Base-by-base conservation (phyloP, 1,140 invertebrate genomes). In the Cyclargus thomasi region DNA sequence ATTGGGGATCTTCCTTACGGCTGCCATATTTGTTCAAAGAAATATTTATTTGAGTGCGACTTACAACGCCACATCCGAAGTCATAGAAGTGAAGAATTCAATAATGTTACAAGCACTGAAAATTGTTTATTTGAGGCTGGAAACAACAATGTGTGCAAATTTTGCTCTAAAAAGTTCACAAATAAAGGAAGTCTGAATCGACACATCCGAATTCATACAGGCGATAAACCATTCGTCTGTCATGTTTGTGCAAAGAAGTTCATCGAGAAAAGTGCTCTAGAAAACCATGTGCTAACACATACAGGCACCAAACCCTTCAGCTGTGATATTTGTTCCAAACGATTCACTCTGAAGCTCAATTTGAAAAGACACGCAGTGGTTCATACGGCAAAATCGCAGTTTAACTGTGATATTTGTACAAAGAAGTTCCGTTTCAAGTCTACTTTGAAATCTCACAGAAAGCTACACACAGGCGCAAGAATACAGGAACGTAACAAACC, bases 271-370 rank as follows among this genome's bases (percentile, higher is more conserved):
- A 22, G 39, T 8, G 22, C 18, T 65, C 53, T 65, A 65, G 22
- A 55, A 0, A 53, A 14, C 16, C 64, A 65, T 17, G 10, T 22
- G 22, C 14, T 53, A 8, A 55, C 47, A 6, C 64, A 65, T 16
- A 55, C 20, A 18, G 23, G 29, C n/a, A 18, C 11, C 17, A 66
- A 18, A 59, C 53, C 53, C 2, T 66, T 17, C 18, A n/a, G 53
- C 23, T 66, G 64, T 17, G 55, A 66, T 35, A 57, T 66, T 36
- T 66, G 64, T 20, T 23, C 53, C 1, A 66, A 55, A 20, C 16
- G 11, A 20, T 66, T 66, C n/a, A 57, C 29, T 20, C 22, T 23
- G 16, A 22, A 22, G 0, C 16, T 53, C 17, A 18, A 66, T 59
- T 66, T 66, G 11, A 29, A 57, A 29, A 55, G 55, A 1, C 65